Evolutionary conservation across 1,140 invertebrate species (phyloP), one percentile per base, ranked within the genome.

Genomic region (Chymomyza costata): DNA sequence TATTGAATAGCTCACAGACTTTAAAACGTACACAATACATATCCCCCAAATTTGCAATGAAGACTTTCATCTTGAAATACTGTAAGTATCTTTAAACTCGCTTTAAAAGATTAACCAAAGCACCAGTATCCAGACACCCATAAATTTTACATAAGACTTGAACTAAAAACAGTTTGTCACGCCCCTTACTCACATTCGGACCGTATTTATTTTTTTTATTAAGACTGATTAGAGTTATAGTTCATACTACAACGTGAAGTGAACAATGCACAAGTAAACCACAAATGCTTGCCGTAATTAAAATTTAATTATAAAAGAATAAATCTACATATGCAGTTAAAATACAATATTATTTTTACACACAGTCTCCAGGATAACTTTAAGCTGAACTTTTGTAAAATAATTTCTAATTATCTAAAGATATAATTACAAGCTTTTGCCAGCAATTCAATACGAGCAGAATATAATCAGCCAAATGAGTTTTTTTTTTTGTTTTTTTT

Each of bases 141-240:
- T n/a, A n/a, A n/a, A n/a, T n/a, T n/a, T n/a, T n/a, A n/a, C n/a
- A n/a, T n/a, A n/a, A n/a, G n/a, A n/a, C n/a, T n/a, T n/a, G n/a
- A n/a, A n/a, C n/a, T n/a, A n/a, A n/a, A n/a, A n/a, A n/a, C n/a
- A n/a, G n/a, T n/a, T n/a, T n/a, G n/a, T n/a, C n/a, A n/a, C n/a
- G n/a, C n/a, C n/a, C 17, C 37, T 34, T n/a, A 43, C 48, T 52
- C 34, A 46, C 16, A 59, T 18, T 65, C 35, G 19, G 25, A 41
- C 38, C 44, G 35, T 67, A 54, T 80, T 64, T 49, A 60, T 80
- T 76, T 76, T 80, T 51, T 71, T 76, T 76, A 64, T 71, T 34
- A 76, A 76, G 71, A 76, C 71, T 76, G 71, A 76, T 80, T 76
- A 76, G 71, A 70, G 66, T 66, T 76, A 59, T 76, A 54, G 59